Conservation (phyloP, 2,797 vertebrate species). For the Megaceryle alcyon region DNA sequence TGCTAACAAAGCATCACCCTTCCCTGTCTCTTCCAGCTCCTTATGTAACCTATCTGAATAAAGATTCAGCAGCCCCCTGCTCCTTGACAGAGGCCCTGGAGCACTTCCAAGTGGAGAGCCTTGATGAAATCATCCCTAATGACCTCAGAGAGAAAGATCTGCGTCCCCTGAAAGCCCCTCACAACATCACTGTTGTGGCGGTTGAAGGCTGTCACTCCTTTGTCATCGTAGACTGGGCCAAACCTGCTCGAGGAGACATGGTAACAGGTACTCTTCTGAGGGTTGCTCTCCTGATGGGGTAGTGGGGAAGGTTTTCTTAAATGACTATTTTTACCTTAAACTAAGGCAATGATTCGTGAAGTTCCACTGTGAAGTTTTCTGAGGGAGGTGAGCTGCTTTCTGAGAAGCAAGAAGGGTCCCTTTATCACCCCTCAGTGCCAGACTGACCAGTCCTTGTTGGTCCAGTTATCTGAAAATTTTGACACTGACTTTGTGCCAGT, state of each 20-base stretch:
- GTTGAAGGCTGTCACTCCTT: slow-evolving; percentile 99
- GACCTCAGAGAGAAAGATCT: slow-evolving; percentile 75
- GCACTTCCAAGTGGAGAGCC: slow-evolving; percentile 93
- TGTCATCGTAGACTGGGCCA: slow-evolving; percentile 95
- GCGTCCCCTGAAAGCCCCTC: slow-evolving; percentile 86
- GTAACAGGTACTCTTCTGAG: slow-evolving; percentile 87
- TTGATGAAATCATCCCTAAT: slow-evolving; percentile 87
- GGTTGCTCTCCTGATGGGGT: not conserved
- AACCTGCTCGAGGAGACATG: slow-evolving; percentile 88
- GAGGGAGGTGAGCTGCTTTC: not conserved
- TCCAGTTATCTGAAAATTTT: not conserved
- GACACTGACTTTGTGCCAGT: not conserved
- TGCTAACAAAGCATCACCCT: not conserved
- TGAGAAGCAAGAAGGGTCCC: not conserved
- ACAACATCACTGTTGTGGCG: slow-evolving; percentile 94
- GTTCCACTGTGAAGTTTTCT: not conserved
- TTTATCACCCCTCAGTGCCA: not conserved
- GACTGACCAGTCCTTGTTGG: not conserved
- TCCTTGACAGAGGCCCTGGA: slow-evolving; percentile 96
- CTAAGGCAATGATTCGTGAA: not conserved
- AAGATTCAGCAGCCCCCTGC: slow-evolving; percentile 91
- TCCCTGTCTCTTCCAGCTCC: slow-evolving; percentile 82
- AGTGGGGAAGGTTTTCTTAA: not conserved
- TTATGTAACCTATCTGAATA: slow-evolving; percentile 93
- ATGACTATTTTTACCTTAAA: not conserved